phyloP scores from a whole-genome alignment of 2,113 vertebrate genomes.

The Scatophagus argus region DNA sequence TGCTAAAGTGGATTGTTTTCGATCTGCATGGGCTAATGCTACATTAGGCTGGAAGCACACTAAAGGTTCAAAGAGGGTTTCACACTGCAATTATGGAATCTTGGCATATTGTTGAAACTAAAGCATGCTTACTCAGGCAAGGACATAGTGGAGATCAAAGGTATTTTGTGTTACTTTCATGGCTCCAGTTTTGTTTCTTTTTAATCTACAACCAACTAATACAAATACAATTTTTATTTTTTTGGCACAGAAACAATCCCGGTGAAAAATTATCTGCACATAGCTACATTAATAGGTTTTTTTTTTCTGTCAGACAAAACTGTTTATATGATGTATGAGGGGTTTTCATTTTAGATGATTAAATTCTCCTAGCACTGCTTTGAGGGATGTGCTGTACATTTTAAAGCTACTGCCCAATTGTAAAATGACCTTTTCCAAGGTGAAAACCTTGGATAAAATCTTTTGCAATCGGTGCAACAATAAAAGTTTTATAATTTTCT shows the following conservation, averaged over 20 bases:
- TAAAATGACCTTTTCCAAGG: neutral
- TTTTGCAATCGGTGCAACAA: too few species aligned
- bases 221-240: neutral
- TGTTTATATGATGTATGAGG: neutral
- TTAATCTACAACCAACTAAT: neutral
- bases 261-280: neutral
- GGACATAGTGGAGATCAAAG: neutral
- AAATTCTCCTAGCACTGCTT: neutral
- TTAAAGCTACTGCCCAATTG: neutral
- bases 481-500: neutral
- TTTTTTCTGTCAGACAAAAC: constrained; percentile 7
- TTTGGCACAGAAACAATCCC: neutral
- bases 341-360: neutral
- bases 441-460: neutral
- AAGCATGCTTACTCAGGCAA: neutral
- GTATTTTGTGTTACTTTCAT: neutral
- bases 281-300: neutral
- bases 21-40: constrained; percentile 16
- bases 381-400: neutral
- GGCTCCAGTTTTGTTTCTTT: neutral
- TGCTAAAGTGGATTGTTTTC: constrained; percentile 29
- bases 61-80: neutral
- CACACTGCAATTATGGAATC: neutral
- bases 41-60: neutral
- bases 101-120: neutral